phyloP scores from a whole-genome alignment of 2,113 vertebrate species.

The Leptobrachium leishanense region DNA sequence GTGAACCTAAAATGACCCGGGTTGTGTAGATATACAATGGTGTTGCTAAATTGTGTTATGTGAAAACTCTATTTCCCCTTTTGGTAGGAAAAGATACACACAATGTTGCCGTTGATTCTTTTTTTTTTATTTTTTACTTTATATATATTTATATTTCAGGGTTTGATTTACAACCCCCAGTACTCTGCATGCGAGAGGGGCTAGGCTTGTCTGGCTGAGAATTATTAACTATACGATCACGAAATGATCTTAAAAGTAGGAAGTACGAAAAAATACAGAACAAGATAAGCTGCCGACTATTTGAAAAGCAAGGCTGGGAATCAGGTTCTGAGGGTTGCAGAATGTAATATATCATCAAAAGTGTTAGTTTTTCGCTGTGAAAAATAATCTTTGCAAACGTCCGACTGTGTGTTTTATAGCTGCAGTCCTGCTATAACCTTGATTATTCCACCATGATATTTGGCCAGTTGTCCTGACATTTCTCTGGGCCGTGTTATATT shows the following conservation, averaged over 20 bases:
- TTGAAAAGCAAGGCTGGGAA: constrained; percentile 10
- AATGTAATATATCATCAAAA: background rate
- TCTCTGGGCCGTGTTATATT: too few relatives aligned
- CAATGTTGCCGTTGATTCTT: constrained; percentile 11
- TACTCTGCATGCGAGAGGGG: background rate
- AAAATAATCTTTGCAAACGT: too few relatives aligned
- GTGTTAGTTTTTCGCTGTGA: too few relatives aligned
- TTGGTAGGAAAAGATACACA: constrained; percentile 42
- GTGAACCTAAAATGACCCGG: constrained; percentile 13
- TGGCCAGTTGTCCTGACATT: too few relatives aligned
- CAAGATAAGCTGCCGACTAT: constrained; percentile 22
- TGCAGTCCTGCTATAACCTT: too few relatives aligned
- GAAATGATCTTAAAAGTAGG: constrained; percentile 16
- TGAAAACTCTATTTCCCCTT: constrained; percentile 40
- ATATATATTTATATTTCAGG: background rate
- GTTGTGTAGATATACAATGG: constrained; percentile 21
- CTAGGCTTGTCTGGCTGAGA: background rate
- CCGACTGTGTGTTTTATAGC: too few relatives aligned
- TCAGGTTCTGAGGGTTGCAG: background rate
- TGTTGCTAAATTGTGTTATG: constrained; percentile 18
- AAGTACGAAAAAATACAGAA: constrained; percentile 36
- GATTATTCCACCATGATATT: too few relatives aligned
- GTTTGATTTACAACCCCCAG: constrained; percentile 38
- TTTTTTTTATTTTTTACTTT: background rate
- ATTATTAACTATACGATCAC: constrained; percentile 39